Percentiles rank a stretch among this genome's conserved stretches.
phyloP scores from a whole-genome alignment of 2,888 invertebrate species.

The Diploptera punctata region DNA sequence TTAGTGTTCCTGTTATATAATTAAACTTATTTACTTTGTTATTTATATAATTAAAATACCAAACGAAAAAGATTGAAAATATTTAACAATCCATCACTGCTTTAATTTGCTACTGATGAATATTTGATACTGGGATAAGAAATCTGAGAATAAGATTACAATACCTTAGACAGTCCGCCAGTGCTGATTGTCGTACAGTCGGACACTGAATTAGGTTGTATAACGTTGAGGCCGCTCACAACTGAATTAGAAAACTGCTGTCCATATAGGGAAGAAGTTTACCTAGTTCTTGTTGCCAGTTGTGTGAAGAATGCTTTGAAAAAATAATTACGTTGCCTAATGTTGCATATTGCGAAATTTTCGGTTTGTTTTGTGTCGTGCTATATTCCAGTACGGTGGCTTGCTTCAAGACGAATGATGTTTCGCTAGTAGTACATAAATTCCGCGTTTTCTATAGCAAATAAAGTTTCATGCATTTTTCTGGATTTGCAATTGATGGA shows the following conservation, averaged over 20 bases:
- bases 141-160: not conserved
- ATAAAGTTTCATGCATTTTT: too few species aligned
- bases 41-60: too few species aligned
- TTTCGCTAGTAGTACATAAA: too few species aligned
- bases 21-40: too few species aligned
- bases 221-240: constrained; percentile 5
- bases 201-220: constrained; percentile 6
- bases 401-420: too few species aligned
- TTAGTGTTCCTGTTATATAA: too few species aligned
- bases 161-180: not conserved
- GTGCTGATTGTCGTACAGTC: not conserved
- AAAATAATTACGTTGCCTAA: constrained; percentile 4
- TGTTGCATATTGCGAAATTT: constrained; percentile 20
- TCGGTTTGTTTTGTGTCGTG: not conserved
- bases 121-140: not conserved
- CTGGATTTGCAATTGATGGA: too few species aligned
- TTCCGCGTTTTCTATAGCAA: too few species aligned
- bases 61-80: too few species aligned
- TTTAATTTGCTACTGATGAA: too few species aligned
- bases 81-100: too few species aligned
- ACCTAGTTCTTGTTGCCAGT: constrained; percentile 12
- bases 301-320: constrained; percentile 13
- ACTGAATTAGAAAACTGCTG: constrained; percentile 26
- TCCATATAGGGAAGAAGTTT: constrained; percentile 29
- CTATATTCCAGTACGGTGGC: too few species aligned